phyloP scores from a whole-genome alignment of 2,113 vertebrate species.

The Upupa epops region DNA sequence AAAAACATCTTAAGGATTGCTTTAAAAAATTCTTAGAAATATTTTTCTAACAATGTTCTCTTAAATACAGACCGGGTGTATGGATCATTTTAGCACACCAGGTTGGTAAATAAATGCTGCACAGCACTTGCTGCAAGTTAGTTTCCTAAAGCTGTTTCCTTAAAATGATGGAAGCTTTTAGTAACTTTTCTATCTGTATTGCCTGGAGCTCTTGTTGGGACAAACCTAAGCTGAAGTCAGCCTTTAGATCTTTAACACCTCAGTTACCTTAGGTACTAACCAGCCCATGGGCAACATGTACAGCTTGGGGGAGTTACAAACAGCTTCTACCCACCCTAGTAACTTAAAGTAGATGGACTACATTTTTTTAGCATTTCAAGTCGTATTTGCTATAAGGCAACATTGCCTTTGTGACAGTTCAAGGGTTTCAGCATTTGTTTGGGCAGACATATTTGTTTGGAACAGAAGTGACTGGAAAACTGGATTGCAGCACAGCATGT shows the following conservation, averaged over 20 bases:
- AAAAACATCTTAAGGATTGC: background rate
- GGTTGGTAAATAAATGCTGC: background rate
- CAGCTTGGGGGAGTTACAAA: accelerated
- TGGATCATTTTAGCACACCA: accelerated
- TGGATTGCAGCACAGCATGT: background rate
- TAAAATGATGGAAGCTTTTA: background rate
- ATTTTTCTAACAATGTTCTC: background rate
- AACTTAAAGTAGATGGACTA: background rate
- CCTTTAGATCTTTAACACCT: background rate
- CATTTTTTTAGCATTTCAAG: background rate
- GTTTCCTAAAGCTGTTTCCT: background rate
- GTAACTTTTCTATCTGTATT: background rate
- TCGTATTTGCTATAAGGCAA: background rate
- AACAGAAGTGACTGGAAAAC: background rate
- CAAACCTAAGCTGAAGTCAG: background rate
- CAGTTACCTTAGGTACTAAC: background rate
- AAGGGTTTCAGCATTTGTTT: background rate
- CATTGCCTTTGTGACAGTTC: accelerated
- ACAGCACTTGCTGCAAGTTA: background rate
- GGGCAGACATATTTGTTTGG: background rate
- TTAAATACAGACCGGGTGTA: background rate
- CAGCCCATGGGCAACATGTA: accelerated
- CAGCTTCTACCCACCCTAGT: accelerated
- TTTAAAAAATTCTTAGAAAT: background rate
- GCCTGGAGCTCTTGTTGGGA: background rate